Evolutionary conservation across 2,888 invertebrate genomes (phyloP), one percentile per base, ranked within the genome.

Genomic region (Eilema sororculum): DNA sequence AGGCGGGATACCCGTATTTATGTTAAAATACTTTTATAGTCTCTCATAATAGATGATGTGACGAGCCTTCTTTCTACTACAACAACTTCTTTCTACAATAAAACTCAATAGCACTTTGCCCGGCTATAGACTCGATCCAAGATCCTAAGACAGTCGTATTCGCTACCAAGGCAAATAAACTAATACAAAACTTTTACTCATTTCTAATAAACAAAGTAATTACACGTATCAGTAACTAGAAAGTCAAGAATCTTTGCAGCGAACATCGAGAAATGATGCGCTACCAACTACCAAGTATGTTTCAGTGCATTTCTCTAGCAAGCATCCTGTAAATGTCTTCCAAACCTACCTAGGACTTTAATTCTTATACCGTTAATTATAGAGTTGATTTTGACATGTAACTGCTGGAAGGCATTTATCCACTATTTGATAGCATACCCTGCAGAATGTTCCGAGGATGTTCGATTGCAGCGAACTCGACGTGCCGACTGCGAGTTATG

Each of bases 381-480:
- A 69, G 30, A 63, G 68, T 2, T 13, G 56, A 64, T 68, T 69
- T 46, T 68, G 3, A 37, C 12, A 16, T 67, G 69, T 13, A 37
- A 37, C 52, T 69, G 56, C 28, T 60, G 22, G 33, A 65, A 74
- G 78, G 75, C 68, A 80, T 81, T 79, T 85, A 82, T 78, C 76
- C 73, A 81, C 80, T 83, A 86, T 87, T 85, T 79, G 80, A 82
- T 84, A 78, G 78, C 80, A 84, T 80, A 85, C 82, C 81, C 81
- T 81, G 81, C 80, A 88, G 89, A 87, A 88, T 89, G 87, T 83
- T 80, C 83, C 80, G 76, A 84, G 86, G 88, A 89, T 86, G 87
- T 88, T 86, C 87, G 87, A 89, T 87, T 86, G 88, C 86, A 85
- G 82, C 83, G 82, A 75, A 83, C 82, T 82, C 83, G 82, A 85